Percentiles rank a stretch among this genome's conserved stretches.
Evolutionary conservation across 1,140 invertebrate genomes (phyloP).

Genomic region (Macrocentrus cingulum): DNA sequence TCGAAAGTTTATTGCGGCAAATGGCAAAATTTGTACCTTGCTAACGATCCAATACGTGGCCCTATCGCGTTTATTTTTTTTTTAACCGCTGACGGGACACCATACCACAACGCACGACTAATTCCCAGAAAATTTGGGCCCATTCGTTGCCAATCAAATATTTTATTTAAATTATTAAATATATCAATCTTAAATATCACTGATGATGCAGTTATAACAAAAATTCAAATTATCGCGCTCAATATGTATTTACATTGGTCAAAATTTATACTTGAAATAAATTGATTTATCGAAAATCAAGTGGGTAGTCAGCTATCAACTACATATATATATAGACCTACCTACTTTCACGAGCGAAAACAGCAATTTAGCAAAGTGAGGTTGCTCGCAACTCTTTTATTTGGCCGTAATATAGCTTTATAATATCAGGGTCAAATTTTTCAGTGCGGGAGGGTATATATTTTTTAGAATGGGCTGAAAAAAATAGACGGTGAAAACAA

Average conservation of each 20-base stretch:
- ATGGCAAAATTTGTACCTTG: constrained; percentile 59
- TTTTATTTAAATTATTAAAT: too few relatives aligned
- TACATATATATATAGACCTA: too few relatives aligned
- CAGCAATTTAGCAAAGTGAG: constrained; percentile 55
- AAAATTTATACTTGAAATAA: too few relatives aligned
- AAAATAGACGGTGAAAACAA: neutral
- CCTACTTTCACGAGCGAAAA: constrained; percentile 50
- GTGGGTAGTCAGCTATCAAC: too few relatives aligned
- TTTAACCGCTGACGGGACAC: too few relatives aligned
- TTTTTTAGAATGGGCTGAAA: constrained; percentile 14
- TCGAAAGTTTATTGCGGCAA: constrained; percentile 57
- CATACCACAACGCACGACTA: too few relatives aligned
- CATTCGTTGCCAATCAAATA: too few relatives aligned
- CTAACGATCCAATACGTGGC: constrained; percentile 49
- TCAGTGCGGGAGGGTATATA: constrained; percentile 25
- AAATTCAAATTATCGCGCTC: too few relatives aligned
- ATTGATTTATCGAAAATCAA: constrained; percentile 16
- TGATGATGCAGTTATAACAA: too few relatives aligned
- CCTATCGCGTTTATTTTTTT: constrained; percentile 33
- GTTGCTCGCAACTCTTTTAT: constrained; percentile 31
- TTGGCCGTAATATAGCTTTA: constrained; percentile 42
- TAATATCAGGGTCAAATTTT: constrained; percentile 49
- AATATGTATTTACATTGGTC: too few relatives aligned
- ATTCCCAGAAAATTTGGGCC: too few relatives aligned
- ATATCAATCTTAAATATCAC: too few relatives aligned